Evolutionary conservation across 2,888 invertebrate genomes (phyloP).

Genomic region (Stenoptilia bipunctidactyla): DNA sequence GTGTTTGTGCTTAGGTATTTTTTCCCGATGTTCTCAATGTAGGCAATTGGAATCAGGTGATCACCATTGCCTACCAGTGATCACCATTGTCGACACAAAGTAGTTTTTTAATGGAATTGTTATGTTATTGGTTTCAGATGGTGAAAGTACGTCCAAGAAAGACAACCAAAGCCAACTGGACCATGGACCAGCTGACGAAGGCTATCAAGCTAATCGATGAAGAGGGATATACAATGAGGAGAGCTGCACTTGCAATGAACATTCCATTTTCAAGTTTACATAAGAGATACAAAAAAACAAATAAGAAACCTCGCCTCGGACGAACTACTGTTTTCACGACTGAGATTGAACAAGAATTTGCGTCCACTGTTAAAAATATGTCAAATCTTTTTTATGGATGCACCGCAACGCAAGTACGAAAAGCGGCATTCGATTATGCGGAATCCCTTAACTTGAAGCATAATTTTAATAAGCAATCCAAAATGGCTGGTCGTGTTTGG

Average conservation of each 20-base stretch:
- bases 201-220: too few relatives aligned
- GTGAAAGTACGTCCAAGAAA: too few relatives aligned
- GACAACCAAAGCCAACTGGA: too few relatives aligned
- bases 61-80: constrained; percentile 8
- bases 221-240: constrained; percentile 21
- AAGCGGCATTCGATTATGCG: constrained; percentile 17
- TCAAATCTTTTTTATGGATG: constrained; percentile 21
- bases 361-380: constrained; percentile 18
- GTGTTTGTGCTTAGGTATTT: constrained; percentile 8
- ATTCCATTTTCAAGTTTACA: constrained; percentile 18
- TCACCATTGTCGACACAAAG: too few relatives aligned
- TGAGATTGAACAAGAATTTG: constrained; percentile 17
- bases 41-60: constrained; percentile 12
- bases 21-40: constrained; percentile 9
- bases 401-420: constrained; percentile 18
- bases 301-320: constrained; percentile 17
- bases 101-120: too few relatives aligned
- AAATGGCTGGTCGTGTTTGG: constrained; percentile 11
- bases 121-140: too few relatives aligned
- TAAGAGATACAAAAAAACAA: constrained; percentile 16
- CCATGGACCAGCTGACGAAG: too few relatives aligned
- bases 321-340: constrained; percentile 15
- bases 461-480: constrained; percentile 10
- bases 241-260: constrained; percentile 16
- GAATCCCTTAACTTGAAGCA: constrained; percentile 13